phyloP scores from a whole-genome alignment of 2,797 vertebrate genomes.

The Pteropus rufus region DNA sequence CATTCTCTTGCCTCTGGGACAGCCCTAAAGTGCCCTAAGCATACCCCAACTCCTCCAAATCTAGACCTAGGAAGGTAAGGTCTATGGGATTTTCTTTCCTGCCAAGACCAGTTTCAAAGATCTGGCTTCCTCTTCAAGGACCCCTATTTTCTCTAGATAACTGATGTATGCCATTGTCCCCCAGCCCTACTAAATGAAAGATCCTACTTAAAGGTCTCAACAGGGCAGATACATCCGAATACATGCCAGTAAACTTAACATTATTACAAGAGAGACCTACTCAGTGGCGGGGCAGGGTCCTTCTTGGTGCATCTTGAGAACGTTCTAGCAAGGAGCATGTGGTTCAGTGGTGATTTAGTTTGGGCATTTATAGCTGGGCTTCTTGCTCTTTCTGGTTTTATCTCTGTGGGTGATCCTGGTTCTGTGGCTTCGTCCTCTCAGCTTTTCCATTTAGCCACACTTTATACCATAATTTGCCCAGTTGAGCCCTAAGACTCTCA shows the following conservation, averaged over 20 bases:
- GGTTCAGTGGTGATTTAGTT: neutral
- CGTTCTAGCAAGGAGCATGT: neutral
- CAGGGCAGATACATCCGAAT: neutral
- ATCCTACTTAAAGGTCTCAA: neutral
- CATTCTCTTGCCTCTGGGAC: neutral
- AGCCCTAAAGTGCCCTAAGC: neutral
- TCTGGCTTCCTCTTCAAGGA: neutral
- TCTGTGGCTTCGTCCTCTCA: neutral
- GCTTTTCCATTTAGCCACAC: neutral
- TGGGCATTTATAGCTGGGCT: neutral
- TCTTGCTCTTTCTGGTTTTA: neutral
- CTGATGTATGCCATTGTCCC: neutral
- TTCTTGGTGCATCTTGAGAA: neutral
- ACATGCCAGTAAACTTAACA: neutral
- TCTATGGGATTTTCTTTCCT: neutral
- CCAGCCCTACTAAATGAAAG: rapidly evolving
- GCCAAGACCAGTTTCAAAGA: neutral
- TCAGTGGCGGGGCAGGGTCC: neutral
- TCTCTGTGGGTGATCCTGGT: neutral
- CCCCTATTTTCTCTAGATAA: neutral
- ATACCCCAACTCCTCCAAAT: neutral
- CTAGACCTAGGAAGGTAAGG: neutral
- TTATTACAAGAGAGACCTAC: neutral
- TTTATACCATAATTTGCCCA: neutral
- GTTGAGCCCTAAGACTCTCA: neutral